Evolutionary conservation across 1,140 invertebrate genomes (phyloP).

Genomic region (Pentalonia nigronervosa): DNA sequence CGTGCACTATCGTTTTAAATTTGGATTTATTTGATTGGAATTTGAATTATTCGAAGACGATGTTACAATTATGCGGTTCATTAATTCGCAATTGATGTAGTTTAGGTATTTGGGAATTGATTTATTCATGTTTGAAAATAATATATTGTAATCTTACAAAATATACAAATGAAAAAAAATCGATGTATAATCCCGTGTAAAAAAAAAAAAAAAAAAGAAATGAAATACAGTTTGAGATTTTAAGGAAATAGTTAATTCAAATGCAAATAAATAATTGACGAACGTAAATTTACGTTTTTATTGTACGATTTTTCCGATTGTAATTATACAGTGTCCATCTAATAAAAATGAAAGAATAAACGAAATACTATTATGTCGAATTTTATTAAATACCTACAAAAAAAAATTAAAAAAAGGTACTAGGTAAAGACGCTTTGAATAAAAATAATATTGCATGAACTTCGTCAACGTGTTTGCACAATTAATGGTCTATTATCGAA

Average conservation of each 20-base stretch:
- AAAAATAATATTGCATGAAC: no score
- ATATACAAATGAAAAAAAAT: not conserved
- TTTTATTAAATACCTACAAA: not conserved
- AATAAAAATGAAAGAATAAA: not conserved
- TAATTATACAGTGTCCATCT: not conserved
- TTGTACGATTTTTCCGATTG: not conserved
- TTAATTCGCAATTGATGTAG: not conserved
- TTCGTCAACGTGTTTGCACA: no score
- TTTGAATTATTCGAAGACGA: conserved; percentile 7
- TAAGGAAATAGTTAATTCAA: not conserved
- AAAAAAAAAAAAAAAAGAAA: conserved; percentile 13
- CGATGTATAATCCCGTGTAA: not conserved
- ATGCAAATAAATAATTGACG: not conserved
- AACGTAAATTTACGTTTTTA: not conserved
- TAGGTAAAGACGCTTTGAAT: no score
- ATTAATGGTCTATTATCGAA: no score
- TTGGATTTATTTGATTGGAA: conserved; percentile 1
- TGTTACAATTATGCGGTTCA: not conserved
- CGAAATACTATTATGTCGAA: not conserved
- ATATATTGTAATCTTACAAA: not conserved
- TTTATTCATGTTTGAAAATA: not conserved
- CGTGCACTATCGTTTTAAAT: not conserved
- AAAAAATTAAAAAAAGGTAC: no score
- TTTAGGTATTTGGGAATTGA: not conserved
- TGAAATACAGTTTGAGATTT: not conserved